Conservation (phyloP, 1,140 invertebrate genomes). For the Eulimnadia texana region DNA sequence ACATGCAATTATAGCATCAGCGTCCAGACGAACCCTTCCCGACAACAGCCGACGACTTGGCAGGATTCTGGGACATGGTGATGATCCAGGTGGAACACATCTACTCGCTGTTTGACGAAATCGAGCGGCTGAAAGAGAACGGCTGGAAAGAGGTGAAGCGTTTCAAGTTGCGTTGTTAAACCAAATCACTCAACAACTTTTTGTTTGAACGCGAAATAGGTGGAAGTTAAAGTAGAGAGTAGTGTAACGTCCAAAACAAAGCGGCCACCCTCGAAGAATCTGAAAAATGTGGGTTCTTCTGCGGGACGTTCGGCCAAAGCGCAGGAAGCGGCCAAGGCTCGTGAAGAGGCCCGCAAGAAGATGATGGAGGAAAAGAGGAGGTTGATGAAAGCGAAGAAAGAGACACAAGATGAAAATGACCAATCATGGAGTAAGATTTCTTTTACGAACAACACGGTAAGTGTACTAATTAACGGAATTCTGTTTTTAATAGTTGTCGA, state of each 20-base stretch:
- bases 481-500: conserved; percentile 1
- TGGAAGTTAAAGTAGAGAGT: neutral
- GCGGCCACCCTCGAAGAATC: neutral
- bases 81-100: conserved; percentile 72
- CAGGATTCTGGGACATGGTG: conserved; percentile 96
- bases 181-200: too few species aligned
- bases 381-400: conserved; percentile 38
- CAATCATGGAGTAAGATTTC: conserved; percentile 24
- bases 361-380: conserved; percentile 59
- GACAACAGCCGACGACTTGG: conserved; percentile 73
- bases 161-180: too few species aligned
- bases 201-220: conserved; percentile 21
- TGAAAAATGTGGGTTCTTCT: conserved; percentile 30
- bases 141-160: conserved; percentile 4
- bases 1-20: conserved; percentile 44
- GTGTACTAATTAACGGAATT: neutral
- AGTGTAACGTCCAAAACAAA: neutral
- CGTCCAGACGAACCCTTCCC: conserved; percentile 62
- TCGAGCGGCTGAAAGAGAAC: conserved; percentile 46
- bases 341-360: conserved; percentile 62
- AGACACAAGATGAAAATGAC: conserved; percentile 29
- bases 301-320: conserved; percentile 31
- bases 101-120: conserved; percentile 58
- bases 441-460: neutral
- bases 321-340: conserved; percentile 35